phyloP scores from a whole-genome alignment of 2,113 vertebrate species.

The Lepus europaeus region DNA sequence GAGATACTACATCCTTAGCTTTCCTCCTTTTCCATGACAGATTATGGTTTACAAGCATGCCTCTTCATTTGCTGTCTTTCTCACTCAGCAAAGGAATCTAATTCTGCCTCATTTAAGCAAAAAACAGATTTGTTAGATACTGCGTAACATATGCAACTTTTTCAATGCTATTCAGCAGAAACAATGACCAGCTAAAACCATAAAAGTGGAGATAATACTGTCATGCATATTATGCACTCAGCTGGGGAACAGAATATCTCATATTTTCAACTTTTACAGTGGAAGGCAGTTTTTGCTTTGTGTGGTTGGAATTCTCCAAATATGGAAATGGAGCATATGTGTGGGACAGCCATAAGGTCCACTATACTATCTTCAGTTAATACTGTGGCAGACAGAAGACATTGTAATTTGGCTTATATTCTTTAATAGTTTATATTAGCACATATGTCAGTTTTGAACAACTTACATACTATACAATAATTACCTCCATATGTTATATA shows the following conservation, averaged over 20 bases:
- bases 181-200: neutral
- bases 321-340: neutral
- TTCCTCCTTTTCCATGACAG: neutral
- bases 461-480: neutral
- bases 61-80: neutral
- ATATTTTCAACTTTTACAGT: slow-evolving; percentile 27
- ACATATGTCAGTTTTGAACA: neutral
- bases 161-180: neutral
- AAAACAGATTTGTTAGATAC: slow-evolving; percentile 4
- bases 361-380: neutral
- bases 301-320: neutral
- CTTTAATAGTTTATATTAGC: neutral
- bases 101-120: neutral
- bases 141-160: neutral
- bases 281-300: neutral
- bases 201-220: slow-evolving; percentile 9
- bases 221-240: neutral
- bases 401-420: neutral
- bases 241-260: neutral
- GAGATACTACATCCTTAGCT: neutral
- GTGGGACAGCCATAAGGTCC: neutral
- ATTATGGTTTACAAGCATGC: neutral
- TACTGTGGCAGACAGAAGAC: neutral
- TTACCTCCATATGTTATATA: neutral
- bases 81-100: neutral